These are phyloP conservation scores for Podiceps cristatus DNA, from an alignment of 2,113 vertebrate species.

Conservation along the genomic window DNA sequence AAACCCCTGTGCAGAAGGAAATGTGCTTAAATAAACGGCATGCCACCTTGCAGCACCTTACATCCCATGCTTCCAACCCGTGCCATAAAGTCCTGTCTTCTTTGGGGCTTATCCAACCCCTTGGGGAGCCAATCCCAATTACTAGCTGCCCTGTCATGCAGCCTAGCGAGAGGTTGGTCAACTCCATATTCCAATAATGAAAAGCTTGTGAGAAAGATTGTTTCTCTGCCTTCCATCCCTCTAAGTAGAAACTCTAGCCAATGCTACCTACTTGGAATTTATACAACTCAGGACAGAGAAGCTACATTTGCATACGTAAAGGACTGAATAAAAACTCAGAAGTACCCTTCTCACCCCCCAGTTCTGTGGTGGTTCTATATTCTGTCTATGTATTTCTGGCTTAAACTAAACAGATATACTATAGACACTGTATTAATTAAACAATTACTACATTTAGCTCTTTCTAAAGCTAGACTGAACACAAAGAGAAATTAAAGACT, in stretches of 20 bases:
- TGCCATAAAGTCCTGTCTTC: too few relatives aligned
- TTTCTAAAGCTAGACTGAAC: neutral
- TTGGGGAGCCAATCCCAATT: accelerated
- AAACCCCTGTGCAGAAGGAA: neutral
- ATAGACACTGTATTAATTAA: neutral
- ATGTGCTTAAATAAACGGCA: neutral
- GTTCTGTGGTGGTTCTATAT: neutral
- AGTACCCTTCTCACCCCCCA: neutral
- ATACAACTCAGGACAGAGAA: neutral
- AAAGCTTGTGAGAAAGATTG: neutral
- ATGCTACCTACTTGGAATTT: neutral
- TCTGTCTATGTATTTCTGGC: neutral
- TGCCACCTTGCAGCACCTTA: neutral
- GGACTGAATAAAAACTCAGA: neutral
- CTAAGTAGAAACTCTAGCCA: neutral
- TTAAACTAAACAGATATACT: neutral
- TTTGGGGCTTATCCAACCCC: neutral
- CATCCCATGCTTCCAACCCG: neutral
- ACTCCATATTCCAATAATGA: neutral
- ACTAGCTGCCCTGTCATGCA: neutral
- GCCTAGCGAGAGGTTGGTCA: neutral
- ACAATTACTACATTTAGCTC: neutral
- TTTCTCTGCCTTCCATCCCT: neutral
- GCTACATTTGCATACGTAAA: neutral
- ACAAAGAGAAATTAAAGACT: neutral